Conservation (phyloP, 2,113 vertebrate species). For the Pteruthius melanotis region DNA sequence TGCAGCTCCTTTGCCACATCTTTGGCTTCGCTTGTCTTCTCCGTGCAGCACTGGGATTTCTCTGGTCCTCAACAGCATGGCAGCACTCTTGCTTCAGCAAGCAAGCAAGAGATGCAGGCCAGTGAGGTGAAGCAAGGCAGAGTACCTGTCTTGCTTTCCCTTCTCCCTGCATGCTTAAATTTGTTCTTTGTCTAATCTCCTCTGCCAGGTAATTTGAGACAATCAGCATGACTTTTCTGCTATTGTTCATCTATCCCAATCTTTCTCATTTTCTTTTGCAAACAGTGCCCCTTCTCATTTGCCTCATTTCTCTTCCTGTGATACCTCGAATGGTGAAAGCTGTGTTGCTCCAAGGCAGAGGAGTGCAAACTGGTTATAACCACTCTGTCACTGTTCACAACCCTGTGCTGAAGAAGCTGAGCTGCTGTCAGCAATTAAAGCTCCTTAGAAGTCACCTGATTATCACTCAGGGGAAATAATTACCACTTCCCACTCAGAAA, state of each 20-base stretch:
- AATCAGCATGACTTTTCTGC: background rate
- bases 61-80: background rate
- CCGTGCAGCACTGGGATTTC: background rate
- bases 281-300: background rate
- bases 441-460: background rate
- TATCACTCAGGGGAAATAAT: background rate
- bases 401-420: background rate
- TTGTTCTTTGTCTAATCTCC: background rate
- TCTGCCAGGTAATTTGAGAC: background rate
- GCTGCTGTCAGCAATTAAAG: background rate
- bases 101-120: background rate
- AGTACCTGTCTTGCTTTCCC: background rate
- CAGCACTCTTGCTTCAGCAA: background rate
- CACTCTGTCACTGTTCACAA: background rate
- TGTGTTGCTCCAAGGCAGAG: background rate
- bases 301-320: background rate
- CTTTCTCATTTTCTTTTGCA: background rate
- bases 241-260: background rate
- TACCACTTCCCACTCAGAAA: background rate
- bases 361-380: background rate
- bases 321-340: background rate
- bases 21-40: background rate
- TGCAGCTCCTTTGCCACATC: background rate
- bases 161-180: background rate
- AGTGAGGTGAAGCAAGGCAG: background rate